Conservation (phyloP, 2,113 vertebrate species). For the Mustela lutreola region DNA sequence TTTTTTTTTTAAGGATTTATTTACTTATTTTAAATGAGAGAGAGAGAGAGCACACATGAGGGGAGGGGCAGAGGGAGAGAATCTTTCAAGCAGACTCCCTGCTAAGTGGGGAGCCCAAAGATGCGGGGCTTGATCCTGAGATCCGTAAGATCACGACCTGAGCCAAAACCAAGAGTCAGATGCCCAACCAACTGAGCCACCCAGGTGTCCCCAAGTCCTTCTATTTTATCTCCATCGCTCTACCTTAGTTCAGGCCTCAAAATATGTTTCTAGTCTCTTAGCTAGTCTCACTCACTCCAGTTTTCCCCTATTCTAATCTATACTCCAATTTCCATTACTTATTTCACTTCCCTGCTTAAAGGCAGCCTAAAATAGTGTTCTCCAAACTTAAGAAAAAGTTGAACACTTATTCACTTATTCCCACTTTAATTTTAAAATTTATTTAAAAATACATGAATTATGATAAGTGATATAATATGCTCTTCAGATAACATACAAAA, state of each 20-base stretch:
- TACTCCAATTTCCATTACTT: neutral
- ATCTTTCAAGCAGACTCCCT: neutral
- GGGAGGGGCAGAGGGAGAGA: neutral
- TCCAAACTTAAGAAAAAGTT: slow-evolving; percentile 8
- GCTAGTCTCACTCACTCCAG: neutral
- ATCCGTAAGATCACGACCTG: no score
- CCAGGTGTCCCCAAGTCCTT: neutral
- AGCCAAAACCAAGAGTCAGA: no score
- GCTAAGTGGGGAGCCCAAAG: no score
- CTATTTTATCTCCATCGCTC: neutral
- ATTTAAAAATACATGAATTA: slow-evolving; percentile 20
- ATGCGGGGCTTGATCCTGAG: no score
- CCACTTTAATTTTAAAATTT: slow-evolving; percentile 7
- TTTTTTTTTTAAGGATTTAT: neutral
- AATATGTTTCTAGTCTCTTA: slow-evolving; percentile 31
- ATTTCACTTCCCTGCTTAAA: slow-evolving; percentile 14
- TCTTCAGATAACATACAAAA: slow-evolving; percentile 24
- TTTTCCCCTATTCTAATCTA: slow-evolving; percentile 37
- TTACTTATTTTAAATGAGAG: neutral
- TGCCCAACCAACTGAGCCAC: neutral
- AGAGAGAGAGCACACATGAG: neutral
- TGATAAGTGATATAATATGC: neutral
- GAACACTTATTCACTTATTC: neutral
- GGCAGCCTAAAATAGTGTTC: neutral
- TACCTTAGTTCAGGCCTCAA: neutral